Conservation (phyloP, 1,140 invertebrate species). For the Drosophila parvula region DNA sequence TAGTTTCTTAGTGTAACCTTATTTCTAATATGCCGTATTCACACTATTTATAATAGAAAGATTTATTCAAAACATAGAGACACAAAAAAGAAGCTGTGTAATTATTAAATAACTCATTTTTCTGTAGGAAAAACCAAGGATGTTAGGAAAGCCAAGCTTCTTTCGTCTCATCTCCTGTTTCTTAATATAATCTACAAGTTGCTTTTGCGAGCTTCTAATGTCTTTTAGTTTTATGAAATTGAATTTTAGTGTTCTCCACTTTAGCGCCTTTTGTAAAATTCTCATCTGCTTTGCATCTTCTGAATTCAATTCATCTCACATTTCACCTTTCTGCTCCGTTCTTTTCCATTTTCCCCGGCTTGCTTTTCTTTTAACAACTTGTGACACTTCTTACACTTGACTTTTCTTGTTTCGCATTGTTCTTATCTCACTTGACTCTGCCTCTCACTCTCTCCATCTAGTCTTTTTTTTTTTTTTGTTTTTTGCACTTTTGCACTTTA, state of each 20-base stretch:
- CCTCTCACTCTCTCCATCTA: neutral
- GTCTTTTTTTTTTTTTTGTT: neutral
- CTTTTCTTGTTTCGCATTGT: conserved; percentile 58
- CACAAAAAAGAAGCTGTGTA: too few relatives aligned
- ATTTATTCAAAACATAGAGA: too few relatives aligned
- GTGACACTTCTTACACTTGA: conserved; percentile 63
- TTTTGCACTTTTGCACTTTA: conserved; percentile 66
- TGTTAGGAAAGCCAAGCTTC: too few relatives aligned
- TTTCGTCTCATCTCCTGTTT: too few relatives aligned
- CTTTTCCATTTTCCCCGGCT: neutral
- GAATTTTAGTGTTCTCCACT: too few relatives aligned
- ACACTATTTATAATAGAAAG: too few relatives aligned
- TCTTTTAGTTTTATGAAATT: neutral
- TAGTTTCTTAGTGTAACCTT: too few relatives aligned
- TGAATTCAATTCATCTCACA: conserved; percentile 51
- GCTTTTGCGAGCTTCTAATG: neutral
- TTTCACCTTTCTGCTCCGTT: conserved; percentile 26
- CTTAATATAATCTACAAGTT: neutral
- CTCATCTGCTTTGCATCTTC: conserved; percentile 27
- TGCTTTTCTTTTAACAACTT: conserved; percentile 29
- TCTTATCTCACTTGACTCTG: conserved; percentile 34
- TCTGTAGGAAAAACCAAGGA: too few relatives aligned
- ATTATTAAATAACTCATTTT: too few relatives aligned
- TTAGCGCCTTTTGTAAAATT: conserved; percentile 7
- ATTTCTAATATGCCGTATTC: too few relatives aligned